Conservation (phyloP, 1,140 invertebrate genomes). For the Artemia franciscana region DNA sequence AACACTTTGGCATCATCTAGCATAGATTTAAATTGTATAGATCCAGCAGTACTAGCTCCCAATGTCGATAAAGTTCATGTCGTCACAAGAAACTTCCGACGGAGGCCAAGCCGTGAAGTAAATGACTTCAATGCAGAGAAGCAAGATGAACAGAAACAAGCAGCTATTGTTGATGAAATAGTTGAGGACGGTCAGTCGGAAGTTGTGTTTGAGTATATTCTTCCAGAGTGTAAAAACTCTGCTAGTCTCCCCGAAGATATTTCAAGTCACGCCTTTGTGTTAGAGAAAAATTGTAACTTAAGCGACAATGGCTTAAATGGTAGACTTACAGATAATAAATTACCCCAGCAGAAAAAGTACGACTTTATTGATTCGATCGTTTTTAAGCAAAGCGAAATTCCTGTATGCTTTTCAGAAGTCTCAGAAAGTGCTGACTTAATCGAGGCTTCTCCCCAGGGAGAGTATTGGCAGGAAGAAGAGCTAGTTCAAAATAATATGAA, state of each 20-base stretch:
- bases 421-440: too few species aligned
- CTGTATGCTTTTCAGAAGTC: too few species aligned
- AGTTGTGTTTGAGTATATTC: neutral
- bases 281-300: neutral
- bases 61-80: neutral
- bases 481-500: too few species aligned
- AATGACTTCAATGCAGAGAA: too few species aligned
- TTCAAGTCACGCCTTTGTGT: neutral
- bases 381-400: neutral
- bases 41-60: neutral
- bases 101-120: neutral
- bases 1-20: too few species aligned
- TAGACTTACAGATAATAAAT: neutral
- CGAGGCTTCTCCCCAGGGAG: too few species aligned
- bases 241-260: neutral
- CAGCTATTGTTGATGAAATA: too few species aligned
- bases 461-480: too few species aligned
- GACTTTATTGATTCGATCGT: neutral
- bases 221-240: neutral
- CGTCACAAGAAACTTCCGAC: neutral
- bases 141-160: too few species aligned
- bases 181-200: too few species aligned
- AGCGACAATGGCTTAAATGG: neutral
- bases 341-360: neutral
- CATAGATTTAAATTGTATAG: too few species aligned